phyloP scores from a whole-genome alignment of 2,113 vertebrate genomes.

The Hippocampus mohnikei region DNA sequence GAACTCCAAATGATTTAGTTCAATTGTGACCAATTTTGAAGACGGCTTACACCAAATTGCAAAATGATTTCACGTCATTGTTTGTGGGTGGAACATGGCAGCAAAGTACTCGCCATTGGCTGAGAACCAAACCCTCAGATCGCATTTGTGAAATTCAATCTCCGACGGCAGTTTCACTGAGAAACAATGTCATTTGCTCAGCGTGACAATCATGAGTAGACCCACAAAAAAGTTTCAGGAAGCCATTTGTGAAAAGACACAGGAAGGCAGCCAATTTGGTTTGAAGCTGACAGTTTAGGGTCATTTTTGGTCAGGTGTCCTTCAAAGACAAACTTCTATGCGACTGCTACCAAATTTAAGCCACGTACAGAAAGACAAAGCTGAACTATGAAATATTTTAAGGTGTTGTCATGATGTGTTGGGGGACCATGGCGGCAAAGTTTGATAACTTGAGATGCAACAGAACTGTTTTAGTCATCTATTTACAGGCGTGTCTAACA shows the following conservation, averaged over 20 bases:
- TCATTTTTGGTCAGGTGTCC: background rate
- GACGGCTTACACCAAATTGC: no score
- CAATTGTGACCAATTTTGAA: no score
- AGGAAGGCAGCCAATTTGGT: background rate
- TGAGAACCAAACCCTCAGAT: no score
- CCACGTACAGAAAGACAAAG: no score
- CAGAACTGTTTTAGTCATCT: background rate
- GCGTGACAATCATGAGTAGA: no score
- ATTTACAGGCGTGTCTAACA: background rate
- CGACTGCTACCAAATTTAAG: background rate
- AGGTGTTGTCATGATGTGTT: background rate
- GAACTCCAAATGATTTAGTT: no score
- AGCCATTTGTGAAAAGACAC: background rate
- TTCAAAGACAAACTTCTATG: background rate
- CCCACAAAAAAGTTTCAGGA: background rate
- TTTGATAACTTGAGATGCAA: background rate
- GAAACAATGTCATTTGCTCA: no score
- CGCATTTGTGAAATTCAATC: no score
- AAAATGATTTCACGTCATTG: no score
- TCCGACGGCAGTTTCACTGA: no score
- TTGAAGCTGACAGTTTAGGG: background rate
- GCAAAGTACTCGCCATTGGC: no score
- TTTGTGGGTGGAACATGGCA: no score
- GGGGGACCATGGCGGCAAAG: background rate
- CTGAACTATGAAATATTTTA: background rate